These are phyloP conservation scores for Chaetops frenatus DNA, from an alignment of 2,113 vertebrate species.

Conservation along the genomic window DNA sequence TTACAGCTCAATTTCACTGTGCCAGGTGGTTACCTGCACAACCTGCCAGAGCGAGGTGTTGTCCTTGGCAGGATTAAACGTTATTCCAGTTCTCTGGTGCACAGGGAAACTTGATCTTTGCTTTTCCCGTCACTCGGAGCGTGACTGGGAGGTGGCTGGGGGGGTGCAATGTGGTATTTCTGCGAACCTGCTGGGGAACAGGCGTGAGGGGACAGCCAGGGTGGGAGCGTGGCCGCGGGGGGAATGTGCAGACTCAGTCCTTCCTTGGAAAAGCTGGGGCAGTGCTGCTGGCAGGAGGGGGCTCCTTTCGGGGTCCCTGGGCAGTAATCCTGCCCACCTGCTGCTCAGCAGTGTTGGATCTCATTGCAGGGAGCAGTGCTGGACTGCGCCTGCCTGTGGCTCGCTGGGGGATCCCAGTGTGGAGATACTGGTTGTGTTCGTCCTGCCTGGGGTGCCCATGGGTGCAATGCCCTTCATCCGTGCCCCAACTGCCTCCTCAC, in stretches of 20 bases:
- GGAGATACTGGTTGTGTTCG: neutral
- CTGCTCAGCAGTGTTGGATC: neutral
- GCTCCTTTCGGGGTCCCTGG: neutral
- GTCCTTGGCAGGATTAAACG: neutral
- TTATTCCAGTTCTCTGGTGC: neutral
- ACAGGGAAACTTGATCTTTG: neutral
- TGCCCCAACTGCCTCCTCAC: neutral
- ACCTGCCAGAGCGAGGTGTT: neutral
- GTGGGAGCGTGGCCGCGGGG: rapidly evolving
- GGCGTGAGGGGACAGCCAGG: rapidly evolving
- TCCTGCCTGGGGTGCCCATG: neutral
- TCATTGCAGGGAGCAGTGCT: neutral
- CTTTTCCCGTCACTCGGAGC: neutral
- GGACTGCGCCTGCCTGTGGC: neutral
- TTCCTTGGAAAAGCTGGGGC: neutral
- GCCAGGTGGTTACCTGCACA: neutral
- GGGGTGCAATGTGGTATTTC: neutral
- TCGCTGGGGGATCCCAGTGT: neutral
- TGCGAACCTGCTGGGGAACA: rapidly evolving
- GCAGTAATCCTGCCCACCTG: neutral
- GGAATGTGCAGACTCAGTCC: neutral
- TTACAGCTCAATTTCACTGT: neutral
- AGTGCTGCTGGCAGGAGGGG: neutral
- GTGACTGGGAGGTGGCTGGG: neutral
- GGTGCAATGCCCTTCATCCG: neutral